A percentile compares a stretch with the other conserved stretches of the same genome.
Evolutionary conservation across 1,140 invertebrate genomes (phyloP).

Genomic region (Asbolus verrucosus): DNA sequence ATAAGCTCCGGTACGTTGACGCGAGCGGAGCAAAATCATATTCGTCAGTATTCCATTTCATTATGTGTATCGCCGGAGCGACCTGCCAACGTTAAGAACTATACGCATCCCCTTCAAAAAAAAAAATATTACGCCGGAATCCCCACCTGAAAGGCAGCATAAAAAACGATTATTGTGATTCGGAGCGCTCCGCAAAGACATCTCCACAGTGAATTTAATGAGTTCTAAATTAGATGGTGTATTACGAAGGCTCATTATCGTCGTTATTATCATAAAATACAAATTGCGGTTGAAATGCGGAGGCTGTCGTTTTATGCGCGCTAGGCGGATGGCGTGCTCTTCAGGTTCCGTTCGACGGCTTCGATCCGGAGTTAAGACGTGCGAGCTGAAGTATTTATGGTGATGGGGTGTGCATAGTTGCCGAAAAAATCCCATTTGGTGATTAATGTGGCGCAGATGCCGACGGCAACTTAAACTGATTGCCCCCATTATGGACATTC

Average conservation of each 20-base stretch:
- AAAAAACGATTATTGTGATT: constrained; percentile 13
- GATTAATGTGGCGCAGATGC: constrained; percentile 15
- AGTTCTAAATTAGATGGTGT: constrained; percentile 22
- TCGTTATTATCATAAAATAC: constrained; percentile 35
- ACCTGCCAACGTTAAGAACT: too few relatives aligned
- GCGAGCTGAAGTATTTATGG: background rate
- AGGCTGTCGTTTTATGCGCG: background rate
- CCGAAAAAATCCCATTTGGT: constrained; percentile 34
- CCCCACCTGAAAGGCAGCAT: background rate
- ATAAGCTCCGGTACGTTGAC: too few relatives aligned
- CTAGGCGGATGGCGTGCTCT: too few relatives aligned
- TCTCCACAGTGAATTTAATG: constrained; percentile 12
- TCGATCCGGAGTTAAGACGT: constrained; percentile 7
- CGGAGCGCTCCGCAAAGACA: background rate
- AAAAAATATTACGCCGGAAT: background rate
- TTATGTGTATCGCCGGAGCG: too few relatives aligned
- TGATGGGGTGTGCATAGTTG: constrained; percentile 15
- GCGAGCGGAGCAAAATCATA: too few relatives aligned
- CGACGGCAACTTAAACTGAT: too few relatives aligned
- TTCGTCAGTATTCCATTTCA: too few relatives aligned
- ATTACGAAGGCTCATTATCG: constrained; percentile 22
- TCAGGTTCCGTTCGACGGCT: constrained; percentile 3
- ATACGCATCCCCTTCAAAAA: too few relatives aligned
- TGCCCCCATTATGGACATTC: too few relatives aligned
- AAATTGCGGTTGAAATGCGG: constrained; percentile 12